Base-by-base conservation (phyloP, 1,140 invertebrate species). In the Hypothenemus hampei region DNA sequence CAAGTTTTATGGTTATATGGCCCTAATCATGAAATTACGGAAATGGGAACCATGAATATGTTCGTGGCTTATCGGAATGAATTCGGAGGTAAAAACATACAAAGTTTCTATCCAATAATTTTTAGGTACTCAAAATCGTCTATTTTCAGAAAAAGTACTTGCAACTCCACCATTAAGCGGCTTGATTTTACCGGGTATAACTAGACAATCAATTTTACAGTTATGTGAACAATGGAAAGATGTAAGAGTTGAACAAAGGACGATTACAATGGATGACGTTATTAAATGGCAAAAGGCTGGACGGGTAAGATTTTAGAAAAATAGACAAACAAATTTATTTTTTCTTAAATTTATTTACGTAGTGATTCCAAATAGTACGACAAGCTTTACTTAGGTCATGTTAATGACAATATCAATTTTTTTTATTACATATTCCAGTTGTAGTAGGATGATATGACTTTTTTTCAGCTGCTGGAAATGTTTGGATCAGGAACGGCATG, bases 1-100 rank as follows among this genome's bases (percentile, higher is more conserved):
- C 97, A 99, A 78, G 93, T 98, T 3, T 72, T 99, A 5, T 99
- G 97, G 97, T 75, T 99, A 4, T 98, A 87, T 73, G 97, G 96
- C 6, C 83, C 93, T 3, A 85, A 99, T 68, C 84, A 97, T 69
- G 82, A 96, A 69, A 65, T 99, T 1, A 99, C 97, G 0, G 97
- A 99, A 81, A 94, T 93, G 37, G 97, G 97, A 31, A 93, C 96
- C 6, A 99, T 99, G 97, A 99, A 99, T 67, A 84, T 99, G 39
- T 98, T 99, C 68, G 79, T 96, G 60, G 84, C 89, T 66, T 87
- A 85, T 69, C 80, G 86, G 50, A 93, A 98, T 69, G 84, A 93
- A 46, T 75, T 91, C 67, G 93, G 93, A 83, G 93, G 95, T 95
- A 76, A 37, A 39, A 39, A 6, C 11, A 4, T 16, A 15, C 36